phyloP scores from a whole-genome alignment of 2,113 vertebrate species.

The Taurulus bubalis region DNA sequence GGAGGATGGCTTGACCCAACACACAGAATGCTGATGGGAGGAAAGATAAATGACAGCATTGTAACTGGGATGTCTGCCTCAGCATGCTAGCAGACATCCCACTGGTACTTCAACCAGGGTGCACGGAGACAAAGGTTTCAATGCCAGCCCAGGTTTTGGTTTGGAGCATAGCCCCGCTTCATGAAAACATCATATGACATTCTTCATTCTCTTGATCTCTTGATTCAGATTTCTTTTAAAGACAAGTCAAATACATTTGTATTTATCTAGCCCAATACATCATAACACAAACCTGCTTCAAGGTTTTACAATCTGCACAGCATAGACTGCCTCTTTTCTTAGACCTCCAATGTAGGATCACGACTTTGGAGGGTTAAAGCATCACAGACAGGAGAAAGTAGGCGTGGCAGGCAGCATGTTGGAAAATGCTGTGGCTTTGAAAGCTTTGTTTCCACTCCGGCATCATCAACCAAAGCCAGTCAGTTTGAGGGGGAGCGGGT shows the following conservation, averaged over 20 bases:
- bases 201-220: constrained; percentile 13
- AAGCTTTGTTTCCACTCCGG: constrained; percentile 83
- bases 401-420: constrained; percentile 36
- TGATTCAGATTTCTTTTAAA: constrained; percentile 21
- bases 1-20: constrained; percentile 50
- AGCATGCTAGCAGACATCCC: constrained; percentile 81
- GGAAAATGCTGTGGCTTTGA: constrained; percentile 70
- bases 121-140: constrained; percentile 84
- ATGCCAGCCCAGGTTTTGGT: constrained; percentile 51
- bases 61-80: constrained; percentile 68
- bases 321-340: not conserved
- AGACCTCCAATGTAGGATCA: not conserved
- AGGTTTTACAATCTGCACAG: not conserved
- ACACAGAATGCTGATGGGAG: constrained; percentile 73
- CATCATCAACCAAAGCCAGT: constrained; percentile 84
- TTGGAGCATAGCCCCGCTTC: constrained; percentile 28
- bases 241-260: not conserved
- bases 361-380: not conserved
- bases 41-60: constrained; percentile 80
- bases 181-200: not conserved
- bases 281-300: not conserved
- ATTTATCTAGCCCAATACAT: not conserved
- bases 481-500: constrained; percentile 76
- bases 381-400: constrained; percentile 21
- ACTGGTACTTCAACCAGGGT: constrained; percentile 71